A percentile compares a stretch with the other conserved stretches of the same genome.
These are phyloP conservation scores for Hemitrygon akajei DNA, from an alignment of 2,797 vertebrate species.

Conservation along the genomic window DNA sequence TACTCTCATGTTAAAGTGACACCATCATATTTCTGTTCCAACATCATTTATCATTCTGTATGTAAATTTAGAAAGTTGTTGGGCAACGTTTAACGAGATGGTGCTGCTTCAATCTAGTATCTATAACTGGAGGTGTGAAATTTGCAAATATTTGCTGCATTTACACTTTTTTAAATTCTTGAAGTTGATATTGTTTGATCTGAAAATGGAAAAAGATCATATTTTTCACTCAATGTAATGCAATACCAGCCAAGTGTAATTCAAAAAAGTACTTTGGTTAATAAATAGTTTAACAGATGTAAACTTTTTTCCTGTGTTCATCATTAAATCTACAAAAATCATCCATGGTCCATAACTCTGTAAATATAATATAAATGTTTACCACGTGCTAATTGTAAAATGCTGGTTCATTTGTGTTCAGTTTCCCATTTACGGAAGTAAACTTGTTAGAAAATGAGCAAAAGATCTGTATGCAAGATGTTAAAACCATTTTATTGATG, in stretches of 20 bases:
- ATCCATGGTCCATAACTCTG: neutral
- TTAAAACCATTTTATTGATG: neutral
- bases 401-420: neutral
- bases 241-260: neutral
- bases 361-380: constrained; percentile 1
- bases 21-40: neutral
- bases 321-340: neutral
- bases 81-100: neutral
- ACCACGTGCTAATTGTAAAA: neutral
- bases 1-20: neutral
- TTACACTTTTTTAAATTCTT: constrained; percentile 27
- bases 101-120: neutral
- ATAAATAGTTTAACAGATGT: constrained; percentile 8
- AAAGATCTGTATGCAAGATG: neutral
- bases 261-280: constrained; percentile 3
- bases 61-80: neutral
- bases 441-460: neutral
- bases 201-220: neutral
- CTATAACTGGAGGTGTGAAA: constrained; percentile 10
- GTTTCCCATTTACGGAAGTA: constrained; percentile 10
- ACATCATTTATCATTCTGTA: constrained; percentile 7
- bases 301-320: neutral
- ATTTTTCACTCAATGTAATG: constrained; percentile 1
- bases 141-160: constrained; percentile 11
- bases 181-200: constrained; percentile 5